phyloP scores from a whole-genome alignment of 2,888 invertebrate species.

The Panzeria rudis region DNA sequence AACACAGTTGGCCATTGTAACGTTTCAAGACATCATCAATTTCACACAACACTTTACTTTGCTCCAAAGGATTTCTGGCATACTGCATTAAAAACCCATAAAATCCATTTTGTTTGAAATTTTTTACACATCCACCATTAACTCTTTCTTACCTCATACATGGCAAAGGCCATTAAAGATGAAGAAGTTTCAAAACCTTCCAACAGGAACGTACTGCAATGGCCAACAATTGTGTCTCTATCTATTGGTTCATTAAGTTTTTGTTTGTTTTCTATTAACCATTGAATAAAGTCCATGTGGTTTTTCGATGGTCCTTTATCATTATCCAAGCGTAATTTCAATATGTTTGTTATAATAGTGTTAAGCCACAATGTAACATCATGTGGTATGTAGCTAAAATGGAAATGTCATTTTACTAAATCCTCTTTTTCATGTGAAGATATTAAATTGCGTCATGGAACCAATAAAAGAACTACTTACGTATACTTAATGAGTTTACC shows the following conservation, averaged over 20 bases:
- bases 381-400: slow-evolving; percentile 76
- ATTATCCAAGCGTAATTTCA: slow-evolving; percentile 62
- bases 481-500: slow-evolving; percentile 75
- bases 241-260: slow-evolving; percentile 73
- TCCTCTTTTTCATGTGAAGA: background rate
- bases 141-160: slow-evolving; percentile 75
- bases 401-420: slow-evolving; percentile 4
- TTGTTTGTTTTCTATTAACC: slow-evolving; percentile 75
- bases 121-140: background rate
- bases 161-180: slow-evolving; percentile 76
- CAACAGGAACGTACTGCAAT: slow-evolving; percentile 77
- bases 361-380: slow-evolving; percentile 76
- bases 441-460: background rate
- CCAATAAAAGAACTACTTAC: slow-evolving; percentile 68
- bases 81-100: slow-evolving; percentile 52
- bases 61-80: slow-evolving; percentile 73
- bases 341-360: slow-evolving; percentile 71
- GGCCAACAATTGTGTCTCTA: slow-evolving; percentile 74
- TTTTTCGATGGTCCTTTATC: background rate
- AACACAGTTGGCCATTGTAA: slow-evolving; percentile 70
- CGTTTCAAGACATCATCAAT: slow-evolving; percentile 75
- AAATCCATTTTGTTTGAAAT: background rate
- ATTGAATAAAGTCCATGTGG: slow-evolving; percentile 75
- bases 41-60: slow-evolving; percentile 75
- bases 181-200: slow-evolving; percentile 81